Percentiles rank a stretch among this genome's conserved stretches.
Evolutionary conservation across 2,113 vertebrate species (phyloP).

Genomic region (Aegotheles bennettii): DNA sequence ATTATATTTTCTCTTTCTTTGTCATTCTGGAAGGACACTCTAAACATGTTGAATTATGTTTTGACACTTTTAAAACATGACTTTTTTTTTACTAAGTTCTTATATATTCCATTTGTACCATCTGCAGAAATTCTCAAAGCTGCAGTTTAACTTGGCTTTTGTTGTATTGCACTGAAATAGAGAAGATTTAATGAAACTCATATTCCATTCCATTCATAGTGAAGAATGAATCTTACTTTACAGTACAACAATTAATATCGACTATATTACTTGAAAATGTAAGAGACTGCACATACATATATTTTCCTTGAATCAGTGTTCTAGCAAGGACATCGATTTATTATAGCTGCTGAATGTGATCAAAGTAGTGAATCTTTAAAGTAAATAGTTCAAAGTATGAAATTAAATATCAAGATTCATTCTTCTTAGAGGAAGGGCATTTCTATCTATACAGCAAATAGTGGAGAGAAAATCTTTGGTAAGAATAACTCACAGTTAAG

Average conservation of each 20-base stretch:
- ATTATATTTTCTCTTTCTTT: not conserved
- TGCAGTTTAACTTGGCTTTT: constrained; percentile 31
- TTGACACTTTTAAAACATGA: constrained; percentile 6
- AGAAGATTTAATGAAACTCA: constrained; percentile 26
- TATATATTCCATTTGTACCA: constrained; percentile 1
- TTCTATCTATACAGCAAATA: not conserved
- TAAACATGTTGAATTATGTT: constrained; percentile 16
- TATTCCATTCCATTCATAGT: not conserved
- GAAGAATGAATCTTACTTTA: constrained; percentile 18
- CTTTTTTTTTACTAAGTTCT: not conserved
- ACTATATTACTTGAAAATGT: constrained; percentile 28
- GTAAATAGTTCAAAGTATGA: not conserved
- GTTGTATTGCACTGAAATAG: not conserved
- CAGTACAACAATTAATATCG: constrained; percentile 31
- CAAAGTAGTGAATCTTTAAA: not conserved
- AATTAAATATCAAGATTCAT: not conserved
- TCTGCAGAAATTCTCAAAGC: constrained; percentile 12
- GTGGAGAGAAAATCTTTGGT: not conserved
- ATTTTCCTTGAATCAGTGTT: not conserved
- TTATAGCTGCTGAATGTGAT: not conserved
- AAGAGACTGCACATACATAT: not conserved
- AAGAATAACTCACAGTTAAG: not conserved
- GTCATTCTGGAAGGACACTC: not conserved
- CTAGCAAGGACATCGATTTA: not conserved
- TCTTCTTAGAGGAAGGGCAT: not conserved